Base-by-base conservation (phyloP, 2,113 vertebrate genomes). In the Raja brachyura region DNA sequence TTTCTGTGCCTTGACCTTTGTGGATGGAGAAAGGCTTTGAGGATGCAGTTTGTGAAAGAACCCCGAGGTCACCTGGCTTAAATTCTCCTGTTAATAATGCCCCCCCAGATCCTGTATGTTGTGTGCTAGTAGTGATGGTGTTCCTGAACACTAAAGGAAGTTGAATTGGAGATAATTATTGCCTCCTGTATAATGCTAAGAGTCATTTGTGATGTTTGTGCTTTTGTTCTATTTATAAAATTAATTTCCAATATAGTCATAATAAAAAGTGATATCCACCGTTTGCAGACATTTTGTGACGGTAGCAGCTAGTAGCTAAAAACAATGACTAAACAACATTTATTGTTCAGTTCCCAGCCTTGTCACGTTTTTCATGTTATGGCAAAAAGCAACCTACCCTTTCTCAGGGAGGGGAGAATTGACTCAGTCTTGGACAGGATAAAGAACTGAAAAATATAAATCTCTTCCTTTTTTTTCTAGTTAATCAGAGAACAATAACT, bases 401-500 rank as follows among this genome's bases (percentile, higher is more conserved):
- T 28, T 25, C 11, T 85, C 54, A 28, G 28, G 13, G 81, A 85
- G 54, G 25, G 7, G 56, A 83, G 48, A 83, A 25, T 83, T 39
- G 79, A 9, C 28, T 59, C 54, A 28, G 28, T 85, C 25, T 54
- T 28, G 81, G 25, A 25, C 54, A 61, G 54, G 9, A 59, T 25
- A 85, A 85, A 28, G 56, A 85, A 66, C 22, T 13, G 16, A 83
- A 56, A 4, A n/a, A 59, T 61, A 11, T 85, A n/a, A 56, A 88
- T 63, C 14, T 86, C 81, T 86, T 16, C 16, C n/a, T 66, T 31
- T 88, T n/a, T 48, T 63, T 18, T 94, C 5, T 93, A 99, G 99
- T 99, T 95, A 99, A 99, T 94, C 99, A 99, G 95, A 98, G 96
- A 94, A 96, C 95, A 0, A 95, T 99, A 93, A 98, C 97, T 0